Conservation (phyloP, 2,888 invertebrate genomes). For the Creontiades dilutus region DNA sequence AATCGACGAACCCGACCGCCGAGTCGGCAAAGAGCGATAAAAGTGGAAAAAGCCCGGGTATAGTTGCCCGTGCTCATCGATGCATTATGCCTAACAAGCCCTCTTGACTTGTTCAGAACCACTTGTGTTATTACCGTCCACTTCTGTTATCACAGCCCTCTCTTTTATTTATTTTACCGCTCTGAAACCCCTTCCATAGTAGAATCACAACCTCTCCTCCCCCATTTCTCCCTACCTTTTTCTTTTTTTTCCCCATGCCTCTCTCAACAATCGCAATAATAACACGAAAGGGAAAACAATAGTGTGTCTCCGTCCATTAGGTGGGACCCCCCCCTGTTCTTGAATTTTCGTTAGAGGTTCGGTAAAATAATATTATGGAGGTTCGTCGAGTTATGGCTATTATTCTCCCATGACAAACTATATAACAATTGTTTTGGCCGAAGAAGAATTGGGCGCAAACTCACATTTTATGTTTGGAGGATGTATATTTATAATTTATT, state of each 20-base stretch:
- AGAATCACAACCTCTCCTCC: conserved; percentile 27
- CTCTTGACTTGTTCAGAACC: conserved; percentile 44
- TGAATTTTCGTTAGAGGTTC: not conserved
- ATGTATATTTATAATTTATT: too few relatives aligned
- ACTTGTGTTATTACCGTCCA: conserved; percentile 56
- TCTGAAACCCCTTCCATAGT: conserved; percentile 10
- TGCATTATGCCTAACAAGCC: conserved; percentile 56
- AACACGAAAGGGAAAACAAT: conserved; percentile 25
- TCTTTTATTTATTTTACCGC: conserved; percentile 49
- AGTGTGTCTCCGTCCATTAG: not conserved
- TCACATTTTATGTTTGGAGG: too few relatives aligned
- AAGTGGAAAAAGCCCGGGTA: not conserved
- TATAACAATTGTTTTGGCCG: too few relatives aligned
- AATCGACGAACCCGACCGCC: not conserved
- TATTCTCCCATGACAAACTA: not conserved
- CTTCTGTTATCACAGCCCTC: conserved; percentile 60
- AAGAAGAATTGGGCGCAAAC: too few relatives aligned
- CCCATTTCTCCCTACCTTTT: not conserved
- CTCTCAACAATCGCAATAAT: conserved; percentile 27
- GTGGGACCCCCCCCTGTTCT: not conserved
- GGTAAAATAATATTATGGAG: not conserved
- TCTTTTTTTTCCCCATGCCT: not conserved
- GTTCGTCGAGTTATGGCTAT: not conserved
- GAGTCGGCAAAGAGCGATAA: not conserved
- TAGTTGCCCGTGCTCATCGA: not conserved